A percentile compares a stretch with the other conserved stretches of the same genome.
Evolutionary conservation across 2,888 invertebrate species (phyloP).

Genomic region (Crossocerus cetratus): DNA sequence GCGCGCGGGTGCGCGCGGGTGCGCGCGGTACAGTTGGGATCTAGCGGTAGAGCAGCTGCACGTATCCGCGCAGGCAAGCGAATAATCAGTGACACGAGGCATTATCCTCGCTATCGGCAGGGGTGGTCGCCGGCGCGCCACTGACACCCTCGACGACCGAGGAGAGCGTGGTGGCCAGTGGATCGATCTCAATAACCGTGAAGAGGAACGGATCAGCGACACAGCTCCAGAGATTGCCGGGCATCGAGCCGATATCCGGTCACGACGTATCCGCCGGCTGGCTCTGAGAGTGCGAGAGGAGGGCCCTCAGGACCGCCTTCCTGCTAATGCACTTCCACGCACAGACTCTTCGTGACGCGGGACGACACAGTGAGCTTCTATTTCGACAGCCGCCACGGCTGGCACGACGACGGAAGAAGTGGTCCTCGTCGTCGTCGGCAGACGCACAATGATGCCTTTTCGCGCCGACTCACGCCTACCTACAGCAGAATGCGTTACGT

Average conservation of each 20-base stretch:
- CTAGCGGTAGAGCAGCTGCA: too few relatives aligned
- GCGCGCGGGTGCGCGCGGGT: too few relatives aligned
- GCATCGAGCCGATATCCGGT: conserved; percentile 86
- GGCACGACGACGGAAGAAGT: conserved; percentile 10
- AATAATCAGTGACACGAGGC: not conserved
- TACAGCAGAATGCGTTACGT: conserved; percentile 25
- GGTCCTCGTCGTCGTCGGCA: conserved; percentile 57
- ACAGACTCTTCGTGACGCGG: conserved; percentile 21
- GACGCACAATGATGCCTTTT: conserved; percentile 72
- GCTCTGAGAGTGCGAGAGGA: conserved; percentile 77
- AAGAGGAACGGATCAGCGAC: conserved; percentile 81
- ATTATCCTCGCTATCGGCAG: conserved; percentile 22
- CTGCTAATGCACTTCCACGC: not conserved
- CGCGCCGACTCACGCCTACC: conserved; percentile 25
- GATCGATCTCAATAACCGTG: conserved; percentile 63
- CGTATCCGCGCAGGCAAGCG: not conserved
- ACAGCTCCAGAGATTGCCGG: conserved; percentile 83
- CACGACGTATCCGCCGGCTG: conserved; percentile 86
- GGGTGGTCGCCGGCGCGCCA: conserved; percentile 66
- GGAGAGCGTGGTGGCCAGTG: conserved; percentile 76
- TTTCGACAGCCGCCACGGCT: conserved; percentile 13
- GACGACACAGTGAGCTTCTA: conserved; percentile 27
- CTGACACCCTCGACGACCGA: conserved; percentile 80
- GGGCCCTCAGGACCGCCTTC: not conserved
- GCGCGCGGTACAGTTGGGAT: too few relatives aligned